Conservation (phyloP, 2,113 vertebrate species). For the Pagrus major region DNA sequence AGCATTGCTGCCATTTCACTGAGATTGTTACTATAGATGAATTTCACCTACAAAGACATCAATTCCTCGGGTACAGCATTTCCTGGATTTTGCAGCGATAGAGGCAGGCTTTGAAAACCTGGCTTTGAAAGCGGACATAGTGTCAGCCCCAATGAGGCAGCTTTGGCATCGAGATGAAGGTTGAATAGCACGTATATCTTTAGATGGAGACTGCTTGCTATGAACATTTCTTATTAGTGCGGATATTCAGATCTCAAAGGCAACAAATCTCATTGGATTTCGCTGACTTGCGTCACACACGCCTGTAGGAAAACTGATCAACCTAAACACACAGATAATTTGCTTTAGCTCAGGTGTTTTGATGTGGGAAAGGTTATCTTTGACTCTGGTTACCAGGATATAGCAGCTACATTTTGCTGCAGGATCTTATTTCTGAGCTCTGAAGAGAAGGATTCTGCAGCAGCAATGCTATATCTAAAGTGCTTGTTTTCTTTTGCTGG, state of each 20-base stretch:
- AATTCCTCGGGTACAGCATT: conserved; percentile 62
- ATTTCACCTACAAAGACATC: conserved; percentile 73
- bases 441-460: not conserved
- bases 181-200: conserved; percentile 40
- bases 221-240: conserved; percentile 49
- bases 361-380: conserved; percentile 19
- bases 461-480: not conserved
- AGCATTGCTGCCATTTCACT: conserved; percentile 72
- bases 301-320: conserved; percentile 32
- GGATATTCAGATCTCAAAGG: conserved; percentile 36
- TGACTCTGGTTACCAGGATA: not conserved
- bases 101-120: conserved; percentile 64
- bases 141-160: conserved; percentile 45
- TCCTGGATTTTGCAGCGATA: conserved; percentile 56
- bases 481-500: not conserved
- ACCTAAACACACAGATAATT: conserved; percentile 29
- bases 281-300: not conserved
- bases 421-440: not conserved
- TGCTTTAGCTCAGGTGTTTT: conserved; percentile 16
- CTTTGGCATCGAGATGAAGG: conserved; percentile 54
- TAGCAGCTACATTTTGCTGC: not conserved
- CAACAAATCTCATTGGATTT: conserved; percentile 18
- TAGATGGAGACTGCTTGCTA: conserved; percentile 46
- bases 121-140: conserved; percentile 59
- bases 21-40: conserved; percentile 69